phyloP scores from a whole-genome alignment of 2,113 vertebrate species.

The Coturnix japonica region DNA sequence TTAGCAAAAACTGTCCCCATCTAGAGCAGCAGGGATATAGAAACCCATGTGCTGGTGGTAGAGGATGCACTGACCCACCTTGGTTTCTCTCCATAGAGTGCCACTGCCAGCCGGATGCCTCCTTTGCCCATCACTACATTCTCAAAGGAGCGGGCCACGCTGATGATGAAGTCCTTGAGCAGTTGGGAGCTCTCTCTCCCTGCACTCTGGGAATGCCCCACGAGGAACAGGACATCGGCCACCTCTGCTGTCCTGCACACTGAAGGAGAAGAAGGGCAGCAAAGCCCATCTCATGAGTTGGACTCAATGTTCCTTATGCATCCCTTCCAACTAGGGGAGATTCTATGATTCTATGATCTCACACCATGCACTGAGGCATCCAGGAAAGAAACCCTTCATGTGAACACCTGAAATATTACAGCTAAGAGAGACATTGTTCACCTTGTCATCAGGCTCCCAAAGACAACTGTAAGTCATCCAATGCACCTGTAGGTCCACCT shows the following conservation, averaged over 20 bases:
- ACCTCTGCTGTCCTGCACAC: slow-evolving; percentile 83
- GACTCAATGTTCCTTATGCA: no score
- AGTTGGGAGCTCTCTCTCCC: slow-evolving; percentile 72
- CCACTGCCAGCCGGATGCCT: slow-evolving; percentile 85
- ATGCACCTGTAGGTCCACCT: background rate
- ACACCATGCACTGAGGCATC: background rate
- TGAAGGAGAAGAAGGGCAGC: slow-evolving; percentile 35
- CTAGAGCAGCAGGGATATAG: background rate
- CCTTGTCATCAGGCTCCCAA: background rate
- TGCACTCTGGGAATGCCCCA: slow-evolving; percentile 81
- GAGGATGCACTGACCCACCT: slow-evolving; percentile 71
- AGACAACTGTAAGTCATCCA: background rate
- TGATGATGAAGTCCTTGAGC: slow-evolving; percentile 81
- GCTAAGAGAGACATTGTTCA: background rate
- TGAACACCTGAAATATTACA: accelerated
- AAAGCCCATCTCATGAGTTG: background rate
- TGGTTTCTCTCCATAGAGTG: slow-evolving; percentile 80
- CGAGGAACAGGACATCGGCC: slow-evolving; percentile 86
- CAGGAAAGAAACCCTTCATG: background rate
- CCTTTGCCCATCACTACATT: slow-evolving; percentile 69
- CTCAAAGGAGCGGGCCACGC: slow-evolving; percentile 76
- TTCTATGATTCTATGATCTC: background rate
- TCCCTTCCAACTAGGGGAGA: no score
- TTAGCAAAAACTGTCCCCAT: background rate
- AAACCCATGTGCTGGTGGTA: accelerated